phyloP scores from a whole-genome alignment of 2,113 vertebrate genomes.

The Oncorhynchus tshawytscha region DNA sequence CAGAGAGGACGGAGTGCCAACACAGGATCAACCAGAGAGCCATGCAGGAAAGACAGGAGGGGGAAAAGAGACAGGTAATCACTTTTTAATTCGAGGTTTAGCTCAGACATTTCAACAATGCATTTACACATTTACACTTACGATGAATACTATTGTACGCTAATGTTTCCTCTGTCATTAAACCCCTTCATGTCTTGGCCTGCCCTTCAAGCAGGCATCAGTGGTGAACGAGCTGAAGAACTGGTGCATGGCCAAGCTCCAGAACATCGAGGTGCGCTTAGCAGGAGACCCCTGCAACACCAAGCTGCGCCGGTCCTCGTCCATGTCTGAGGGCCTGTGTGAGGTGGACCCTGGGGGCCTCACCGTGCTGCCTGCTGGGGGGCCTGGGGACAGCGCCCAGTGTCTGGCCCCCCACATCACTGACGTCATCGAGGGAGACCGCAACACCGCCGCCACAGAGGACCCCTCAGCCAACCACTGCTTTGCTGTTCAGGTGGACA shows the following conservation, averaged over 20 bases:
- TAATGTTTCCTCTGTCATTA: background rate
- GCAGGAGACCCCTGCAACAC: slow-evolving; percentile 75
- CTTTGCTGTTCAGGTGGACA: slow-evolving; percentile 74
- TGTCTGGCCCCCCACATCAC: slow-evolving; percentile 53
- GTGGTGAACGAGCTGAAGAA: slow-evolving; percentile 89
- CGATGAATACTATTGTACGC: background rate
- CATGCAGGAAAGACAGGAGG: slow-evolving; percentile 74
- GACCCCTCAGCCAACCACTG: slow-evolving; percentile 64
- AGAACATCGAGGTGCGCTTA: slow-evolving; percentile 85
- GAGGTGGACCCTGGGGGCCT: slow-evolving; percentile 58
- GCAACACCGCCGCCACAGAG: slow-evolving; percentile 37
- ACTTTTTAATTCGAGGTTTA: background rate
- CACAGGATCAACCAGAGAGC: slow-evolving; percentile 84
- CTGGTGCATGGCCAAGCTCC: slow-evolving; percentile 94
- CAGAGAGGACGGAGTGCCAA: slow-evolving; percentile 86
- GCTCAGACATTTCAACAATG: background rate
- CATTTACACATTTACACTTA: background rate
- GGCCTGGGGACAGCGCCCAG: slow-evolving; percentile 26
- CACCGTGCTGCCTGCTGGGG: slow-evolving; percentile 30
- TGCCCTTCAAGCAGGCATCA: slow-evolving; percentile 73
- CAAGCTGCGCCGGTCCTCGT: slow-evolving; percentile 73
- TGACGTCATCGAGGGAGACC: slow-evolving; percentile 39
- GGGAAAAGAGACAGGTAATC: slow-evolving; percentile 86
- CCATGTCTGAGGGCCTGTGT: slow-evolving; percentile 71
- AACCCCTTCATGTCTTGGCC: background rate